Base-by-base conservation (phyloP, 1,140 invertebrate species). In the Heliconius melpomene region DNA sequence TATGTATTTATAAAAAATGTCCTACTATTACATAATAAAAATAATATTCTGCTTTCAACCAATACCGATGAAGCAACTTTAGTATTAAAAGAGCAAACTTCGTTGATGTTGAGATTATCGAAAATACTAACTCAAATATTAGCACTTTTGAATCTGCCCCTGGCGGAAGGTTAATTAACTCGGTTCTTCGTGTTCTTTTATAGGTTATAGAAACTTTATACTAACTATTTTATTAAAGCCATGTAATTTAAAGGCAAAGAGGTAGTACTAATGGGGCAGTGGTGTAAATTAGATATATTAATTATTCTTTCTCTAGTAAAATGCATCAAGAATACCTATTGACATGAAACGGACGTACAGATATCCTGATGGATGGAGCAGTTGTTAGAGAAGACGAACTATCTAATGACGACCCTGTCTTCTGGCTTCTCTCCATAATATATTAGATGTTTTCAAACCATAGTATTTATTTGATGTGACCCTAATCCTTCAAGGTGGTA, bases 41-140 rank as follows among this genome's bases (percentile, higher is more conserved):
- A 52, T 52, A 20, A 3, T 46, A 46, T 46, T 46, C 40, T 16
- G 13, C n/a, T 29, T 26, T 26, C 20, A 66, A 29, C 8, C 6
- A 66, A 66, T 66, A 66, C 7, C 7, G 54, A 57, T 57, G 54
- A n/a, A 57, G 7, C 20, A 57, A n/a, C n/a, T 57, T 57, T 57
- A 57, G 9, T 57, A 57, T 57, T 57, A 66, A 66, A 66, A 20
- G n/a, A 13, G 60, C 11, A 26, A 66, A 66, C n/a, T 26, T 26
- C 11, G 60, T 16, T 26, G 23, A 66, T 66, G 60, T 66, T 66
- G 60, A 29, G 11, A 29, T 66, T 66, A 26, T 66, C 23, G 26
- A 66, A 66, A 26, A 26, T 26, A 66, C 60, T 26, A 66, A 66
- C 11, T 66, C 60, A 66, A 66, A 66, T 66, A 26, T 66, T 66